Evolutionary conservation across 2,113 vertebrate genomes (phyloP).

Genomic region (Acrocephalus kingi): DNA sequence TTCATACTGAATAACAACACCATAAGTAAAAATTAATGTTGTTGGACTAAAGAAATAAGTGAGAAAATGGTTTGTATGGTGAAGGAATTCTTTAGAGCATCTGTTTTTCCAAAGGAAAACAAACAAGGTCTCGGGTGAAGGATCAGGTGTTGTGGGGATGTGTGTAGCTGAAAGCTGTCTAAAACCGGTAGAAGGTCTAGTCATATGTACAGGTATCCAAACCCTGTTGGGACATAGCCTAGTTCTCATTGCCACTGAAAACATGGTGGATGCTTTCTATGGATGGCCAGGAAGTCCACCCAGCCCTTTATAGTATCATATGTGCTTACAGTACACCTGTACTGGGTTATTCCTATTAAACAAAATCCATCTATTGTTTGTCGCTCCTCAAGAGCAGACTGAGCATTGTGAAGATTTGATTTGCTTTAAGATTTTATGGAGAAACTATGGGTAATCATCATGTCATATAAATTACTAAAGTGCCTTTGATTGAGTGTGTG

Average conservation of each 20-base stretch:
- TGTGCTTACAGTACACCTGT: not conserved
- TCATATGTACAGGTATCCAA: not conserved
- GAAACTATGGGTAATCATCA: not conserved
- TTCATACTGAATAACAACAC: not conserved
- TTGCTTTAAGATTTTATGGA: not conserved
- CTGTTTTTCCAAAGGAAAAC: not conserved
- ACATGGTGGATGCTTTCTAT: accelerated
- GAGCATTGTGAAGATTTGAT: not conserved
- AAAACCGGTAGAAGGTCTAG: not conserved
- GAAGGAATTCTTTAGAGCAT: not conserved
- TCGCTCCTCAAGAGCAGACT: not conserved
- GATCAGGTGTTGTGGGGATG: not conserved
- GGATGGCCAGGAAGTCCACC: not conserved
- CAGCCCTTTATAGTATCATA: not conserved
- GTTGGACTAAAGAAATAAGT: not conserved
- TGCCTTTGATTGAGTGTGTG: not conserved
- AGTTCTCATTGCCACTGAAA: not conserved
- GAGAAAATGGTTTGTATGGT: not conserved
- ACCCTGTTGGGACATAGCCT: not conserved
- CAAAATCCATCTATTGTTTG: not conserved
- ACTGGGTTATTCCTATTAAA: not conserved
- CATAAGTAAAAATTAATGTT: not conserved
- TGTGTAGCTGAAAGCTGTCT: not conserved
- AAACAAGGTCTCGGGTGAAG: not conserved
- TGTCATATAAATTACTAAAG: not conserved